Percentiles rank a stretch among this genome's conserved stretches.
Evolutionary conservation across 2,113 vertebrate genomes (phyloP).

Genomic region (Microcebus murinus): DNA sequence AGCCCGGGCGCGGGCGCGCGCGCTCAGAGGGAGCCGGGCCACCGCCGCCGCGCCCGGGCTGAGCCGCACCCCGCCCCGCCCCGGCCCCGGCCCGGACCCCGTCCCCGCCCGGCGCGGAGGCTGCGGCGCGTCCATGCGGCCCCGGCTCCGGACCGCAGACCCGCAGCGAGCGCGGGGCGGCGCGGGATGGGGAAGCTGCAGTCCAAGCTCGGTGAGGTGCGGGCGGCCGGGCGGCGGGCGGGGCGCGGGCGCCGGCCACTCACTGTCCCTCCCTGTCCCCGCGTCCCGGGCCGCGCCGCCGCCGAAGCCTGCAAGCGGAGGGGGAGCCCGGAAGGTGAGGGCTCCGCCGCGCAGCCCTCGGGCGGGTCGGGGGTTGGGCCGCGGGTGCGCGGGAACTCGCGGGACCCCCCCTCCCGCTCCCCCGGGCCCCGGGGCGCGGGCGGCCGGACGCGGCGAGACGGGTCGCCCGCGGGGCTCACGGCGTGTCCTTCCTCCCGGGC

Average conservation of each 20-base stretch:
- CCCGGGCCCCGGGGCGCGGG: neutral
- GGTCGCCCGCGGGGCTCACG: neutral
- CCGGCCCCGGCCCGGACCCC: too few relatives aligned
- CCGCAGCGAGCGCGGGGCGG: too few relatives aligned
- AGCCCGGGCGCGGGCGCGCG: slow-evolving; percentile 32
- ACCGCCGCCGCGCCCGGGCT: neutral
- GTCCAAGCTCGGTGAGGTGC: slow-evolving; percentile 52
- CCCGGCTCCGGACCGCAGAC: neutral
- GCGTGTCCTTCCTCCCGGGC: neutral
- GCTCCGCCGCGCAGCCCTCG: neutral
- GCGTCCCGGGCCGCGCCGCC: neutral
- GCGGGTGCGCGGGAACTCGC: neutral
- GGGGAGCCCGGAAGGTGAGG: slow-evolving; percentile 70
- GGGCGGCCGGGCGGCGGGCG: neutral
- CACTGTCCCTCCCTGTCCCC: neutral
- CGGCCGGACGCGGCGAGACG: neutral
- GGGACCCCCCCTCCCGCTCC: neutral
- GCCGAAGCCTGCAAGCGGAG: slow-evolving; percentile 29
- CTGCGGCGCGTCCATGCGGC: neutral
- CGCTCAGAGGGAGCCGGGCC: neutral
- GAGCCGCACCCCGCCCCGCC: neutral
- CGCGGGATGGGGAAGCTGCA: slow-evolving; percentile 36
- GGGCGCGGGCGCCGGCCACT: neutral
- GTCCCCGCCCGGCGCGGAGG: neutral
- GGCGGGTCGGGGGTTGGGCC: neutral